Conservation (phyloP, 2,888 invertebrate genomes). For the Pycnomerus fuliginosus region DNA sequence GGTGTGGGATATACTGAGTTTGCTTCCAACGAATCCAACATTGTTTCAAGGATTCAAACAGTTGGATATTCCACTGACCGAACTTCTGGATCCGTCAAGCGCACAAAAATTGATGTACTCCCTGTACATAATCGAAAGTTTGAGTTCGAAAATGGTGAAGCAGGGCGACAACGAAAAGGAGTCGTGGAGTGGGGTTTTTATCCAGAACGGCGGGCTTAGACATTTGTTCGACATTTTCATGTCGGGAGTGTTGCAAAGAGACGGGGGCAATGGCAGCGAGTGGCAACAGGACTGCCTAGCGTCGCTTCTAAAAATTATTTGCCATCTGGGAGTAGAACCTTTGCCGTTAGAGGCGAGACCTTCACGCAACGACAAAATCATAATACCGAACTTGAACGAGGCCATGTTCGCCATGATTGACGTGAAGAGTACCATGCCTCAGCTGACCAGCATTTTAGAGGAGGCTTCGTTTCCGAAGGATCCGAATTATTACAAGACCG, state of each 20-base stretch:
- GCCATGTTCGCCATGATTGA: conserved; percentile 81
- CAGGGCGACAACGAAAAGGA: conserved; percentile 39
- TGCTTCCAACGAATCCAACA: conserved; percentile 87
- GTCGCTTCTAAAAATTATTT: conserved; percentile 79
- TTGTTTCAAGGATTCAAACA: conserved; percentile 82
- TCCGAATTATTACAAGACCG: conserved; percentile 84
- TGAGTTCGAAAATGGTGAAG: conserved; percentile 53
- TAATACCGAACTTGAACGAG: conserved; percentile 72
- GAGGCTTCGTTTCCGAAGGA: conserved; percentile 81
- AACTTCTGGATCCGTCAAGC: conserved; percentile 81
- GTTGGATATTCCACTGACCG: conserved; percentile 68
- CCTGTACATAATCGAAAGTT: conserved; percentile 83
- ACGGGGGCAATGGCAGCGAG: conserved; percentile 76
- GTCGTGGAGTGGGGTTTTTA: conserved; percentile 76
- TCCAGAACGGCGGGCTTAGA: conserved; percentile 82
- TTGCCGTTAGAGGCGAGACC: conserved; percentile 44
- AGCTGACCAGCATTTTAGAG: conserved; percentile 82
- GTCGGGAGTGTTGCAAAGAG: conserved; percentile 74
- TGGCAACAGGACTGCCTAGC: conserved; percentile 96
- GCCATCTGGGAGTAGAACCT: conserved; percentile 78
- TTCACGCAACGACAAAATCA: conserved; percentile 60
- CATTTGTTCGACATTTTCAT: conserved; percentile 91
- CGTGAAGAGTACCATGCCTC: conserved; percentile 77
- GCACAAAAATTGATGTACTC: conserved; percentile 96
- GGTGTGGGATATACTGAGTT: conserved; percentile 92